Evolutionary conservation across 2,797 vertebrate species (phyloP).

Genomic region (Oreortyx pictus): DNA sequence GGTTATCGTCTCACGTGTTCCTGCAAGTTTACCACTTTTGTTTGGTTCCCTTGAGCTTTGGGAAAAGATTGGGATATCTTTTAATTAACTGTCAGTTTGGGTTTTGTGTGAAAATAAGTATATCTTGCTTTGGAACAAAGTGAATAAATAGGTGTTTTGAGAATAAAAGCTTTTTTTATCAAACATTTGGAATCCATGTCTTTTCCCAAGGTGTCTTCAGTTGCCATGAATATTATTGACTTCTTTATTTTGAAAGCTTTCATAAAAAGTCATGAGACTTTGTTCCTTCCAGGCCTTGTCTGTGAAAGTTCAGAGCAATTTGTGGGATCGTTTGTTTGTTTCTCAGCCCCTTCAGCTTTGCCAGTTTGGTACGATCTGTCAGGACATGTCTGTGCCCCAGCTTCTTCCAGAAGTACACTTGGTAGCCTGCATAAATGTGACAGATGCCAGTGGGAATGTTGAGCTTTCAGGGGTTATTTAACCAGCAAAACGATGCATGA

Average conservation of each 20-base stretch:
- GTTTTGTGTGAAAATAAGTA: neutral
- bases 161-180: neutral
- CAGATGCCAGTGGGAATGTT: neutral
- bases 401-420: neutral
- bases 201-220: neutral
- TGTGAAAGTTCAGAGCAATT: neutral
- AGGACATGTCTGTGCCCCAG: neutral
- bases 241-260: neutral
- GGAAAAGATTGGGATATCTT: neutral
- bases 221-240: neutral
- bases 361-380: fast-evolving
- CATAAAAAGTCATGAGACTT: neutral
- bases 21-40: neutral
- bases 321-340: neutral
- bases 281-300: neutral
- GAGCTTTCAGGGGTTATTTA: neutral
- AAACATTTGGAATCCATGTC: neutral
- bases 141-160: fast-evolving
- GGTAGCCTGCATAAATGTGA: neutral
- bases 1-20: neutral
- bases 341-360: neutral
- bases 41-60: neutral
- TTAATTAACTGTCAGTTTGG: neutral
- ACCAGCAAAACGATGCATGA: neutral
- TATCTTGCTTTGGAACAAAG: neutral